Base-by-base conservation (phyloP, 1,140 invertebrate genomes). In the Maniola jurtina region DNA sequence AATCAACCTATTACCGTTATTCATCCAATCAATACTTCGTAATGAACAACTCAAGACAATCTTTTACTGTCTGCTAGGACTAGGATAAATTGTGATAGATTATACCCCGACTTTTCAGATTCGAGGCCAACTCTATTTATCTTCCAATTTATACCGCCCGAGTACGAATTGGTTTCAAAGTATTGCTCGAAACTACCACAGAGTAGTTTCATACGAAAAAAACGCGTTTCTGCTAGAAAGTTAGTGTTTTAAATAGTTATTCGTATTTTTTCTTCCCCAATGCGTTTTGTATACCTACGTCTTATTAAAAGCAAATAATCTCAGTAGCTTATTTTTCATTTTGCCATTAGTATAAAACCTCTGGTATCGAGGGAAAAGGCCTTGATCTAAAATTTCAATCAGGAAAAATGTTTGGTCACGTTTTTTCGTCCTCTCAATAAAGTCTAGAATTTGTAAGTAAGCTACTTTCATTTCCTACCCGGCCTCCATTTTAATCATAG, bases 81-180 rank as follows among this genome's bases (percentile, higher is more conserved):
- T 76, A 50, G 73, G 78, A 86, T 82, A 86, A 86, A 84, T 88
- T 84, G 83, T 86, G 82, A 86, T 80, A 81, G 77, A 87, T 86
- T 80, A 81, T 79, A 66, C 70, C 68, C 48, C 57, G 71, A 75
- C 72, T 77, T 76, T 74, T 71, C 76, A 79, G 73, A 83, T 80
- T 80, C 76, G 52, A 67, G 72, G 68, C 68, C 66, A 72, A 69
- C 73, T 76, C 75, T 76, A 77, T 79, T 68, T 63, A 72, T 76
- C 77, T 84, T 79, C 68, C 74, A 76, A 81, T 81, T 79, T 82
- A 78, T 76, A 81, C 75, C 68, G 69, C 73, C 15, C n/a, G 50
- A 45, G 42, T 45, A n/a, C 42, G 42, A 13, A 45, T 45, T 45
- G 13, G 42, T 45, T 45, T 45, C 13, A 45, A 45, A 10, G 45